Evolutionary conservation across 2,113 vertebrate genomes (phyloP).

Genomic region (Beaufortia kweichowensis): DNA sequence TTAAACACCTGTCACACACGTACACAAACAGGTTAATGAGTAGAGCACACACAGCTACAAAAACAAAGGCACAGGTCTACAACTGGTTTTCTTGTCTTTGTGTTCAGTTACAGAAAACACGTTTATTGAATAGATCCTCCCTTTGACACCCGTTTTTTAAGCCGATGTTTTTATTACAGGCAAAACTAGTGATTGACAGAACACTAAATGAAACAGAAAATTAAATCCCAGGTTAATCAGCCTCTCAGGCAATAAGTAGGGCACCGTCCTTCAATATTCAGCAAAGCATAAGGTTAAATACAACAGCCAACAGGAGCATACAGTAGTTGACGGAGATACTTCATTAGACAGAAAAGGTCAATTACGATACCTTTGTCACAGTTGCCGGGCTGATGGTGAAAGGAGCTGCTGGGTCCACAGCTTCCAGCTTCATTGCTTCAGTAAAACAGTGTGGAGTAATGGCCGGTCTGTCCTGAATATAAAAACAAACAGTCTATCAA

Average conservation of each 20-base stretch:
- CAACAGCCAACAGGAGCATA: not conserved
- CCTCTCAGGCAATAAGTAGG: no score
- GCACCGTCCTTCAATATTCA: no score
- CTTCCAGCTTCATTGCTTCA: slow-evolving; percentile 94
- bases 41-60: not conserved
- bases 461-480: slow-evolving; percentile 81
- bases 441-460: slow-evolving; percentile 84
- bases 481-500: slow-evolving; percentile 26
- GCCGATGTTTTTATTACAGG: not conserved
- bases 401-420: slow-evolving; percentile 86
- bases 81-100: not conserved
- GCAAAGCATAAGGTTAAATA: not conserved
- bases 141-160: not conserved
- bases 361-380: slow-evolving; percentile 84
- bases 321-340: not conserved
- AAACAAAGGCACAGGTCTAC: not conserved
- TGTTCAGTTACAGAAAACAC: not conserved
- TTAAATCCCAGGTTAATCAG: no score
- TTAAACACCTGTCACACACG: slow-evolving; percentile 80
- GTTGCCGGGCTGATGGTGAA: slow-evolving; percentile 92
- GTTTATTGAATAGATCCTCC: not conserved
- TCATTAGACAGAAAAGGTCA: not conserved
- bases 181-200: not conserved
- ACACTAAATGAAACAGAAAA: not conserved
- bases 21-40: not conserved